Evolutionary conservation across 2,888 invertebrate genomes (phyloP), one percentile per base, ranked within the genome.

Genomic region (Noctua pronuba): DNA sequence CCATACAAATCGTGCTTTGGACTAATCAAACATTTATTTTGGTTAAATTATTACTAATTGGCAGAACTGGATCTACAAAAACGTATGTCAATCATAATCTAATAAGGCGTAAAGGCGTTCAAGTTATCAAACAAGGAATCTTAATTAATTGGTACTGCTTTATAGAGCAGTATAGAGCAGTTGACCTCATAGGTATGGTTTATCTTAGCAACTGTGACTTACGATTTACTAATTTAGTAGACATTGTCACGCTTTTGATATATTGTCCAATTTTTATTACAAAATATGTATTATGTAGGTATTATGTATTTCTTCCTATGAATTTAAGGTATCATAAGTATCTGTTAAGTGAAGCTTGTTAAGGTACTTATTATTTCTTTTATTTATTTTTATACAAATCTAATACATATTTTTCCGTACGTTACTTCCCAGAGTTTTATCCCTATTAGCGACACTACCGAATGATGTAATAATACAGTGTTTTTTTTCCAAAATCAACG

Each of bases 91-190:
- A 79, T 83, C 72, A 73, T 70, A 67, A 73, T 79, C 52, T 18
- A 75, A 79, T 69, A 86, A 38, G 83, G 83, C 41, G 60, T 49
- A 31, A 49, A 64, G 84, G 84, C 31, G 55, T 60, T 65, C 68
- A 62, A 73, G 72, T 75, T 73, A 75, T 83, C 79, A 28, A 41
- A 84, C 55, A 75, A 73, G 74, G 79, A 7, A 79, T 86, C 66
- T 66, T 73, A 75, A 83, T 73, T 79, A 79, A 86, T 84, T 84
- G 66, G 70, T 69, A 10, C 21, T 16, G 58, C 69, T 79, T 24
- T 73, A 75, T 67, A 18, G 58, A 86, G 74, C 72, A 79, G 49
- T 73, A 73, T 67, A 18, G 44, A 86, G 74, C 74, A 84, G 52
- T 73, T 67, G 79, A 73, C 75, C 69, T 84, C 69, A 67, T 35